A percentile compares a stretch with the other conserved stretches of the same genome.
phyloP scores from a whole-genome alignment of 2,888 invertebrate genomes.

The Blomia tropicalis region DNA sequence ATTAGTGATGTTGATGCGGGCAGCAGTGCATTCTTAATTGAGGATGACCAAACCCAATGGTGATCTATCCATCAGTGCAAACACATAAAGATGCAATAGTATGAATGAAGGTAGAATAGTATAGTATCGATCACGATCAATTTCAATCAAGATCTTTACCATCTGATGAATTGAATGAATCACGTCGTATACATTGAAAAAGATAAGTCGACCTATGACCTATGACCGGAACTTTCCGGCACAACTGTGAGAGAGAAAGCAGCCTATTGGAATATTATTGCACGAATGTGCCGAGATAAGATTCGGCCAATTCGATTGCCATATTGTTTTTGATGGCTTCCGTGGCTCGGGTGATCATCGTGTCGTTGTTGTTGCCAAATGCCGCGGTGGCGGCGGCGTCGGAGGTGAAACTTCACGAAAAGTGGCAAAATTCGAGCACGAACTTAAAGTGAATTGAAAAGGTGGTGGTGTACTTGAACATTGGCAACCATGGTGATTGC shows the following conservation, averaged over 20 bases:
- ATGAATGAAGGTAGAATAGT: neutral
- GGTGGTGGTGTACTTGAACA: neutral
- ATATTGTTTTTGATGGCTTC: neutral
- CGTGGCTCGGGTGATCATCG: too few relatives aligned
- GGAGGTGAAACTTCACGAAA: neutral
- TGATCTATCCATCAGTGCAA: too few relatives aligned
- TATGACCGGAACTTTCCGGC: neutral
- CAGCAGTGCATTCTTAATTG: too few relatives aligned
- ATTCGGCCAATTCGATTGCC: neutral
- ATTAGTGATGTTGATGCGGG: too few relatives aligned
- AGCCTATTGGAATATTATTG: neutral
- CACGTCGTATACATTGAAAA: too few relatives aligned
- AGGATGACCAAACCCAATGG: too few relatives aligned
- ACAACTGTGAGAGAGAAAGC: neutral
- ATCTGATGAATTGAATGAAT: neutral
- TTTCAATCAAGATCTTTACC: neutral
- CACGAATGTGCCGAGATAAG: neutral
- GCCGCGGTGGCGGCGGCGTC: too few relatives aligned
- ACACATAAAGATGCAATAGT: too few relatives aligned
- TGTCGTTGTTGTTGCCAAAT: too few relatives aligned
- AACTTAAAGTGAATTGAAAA: neutral
- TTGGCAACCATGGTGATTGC: neutral
- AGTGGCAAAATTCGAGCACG: constrained; percentile 14
- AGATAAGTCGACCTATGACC: neutral
- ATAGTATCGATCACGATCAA: constrained; percentile 8